These are phyloP conservation scores for Calameuta idolon DNA, from an alignment of 2,888 invertebrate species.

Conservation along the genomic window DNA sequence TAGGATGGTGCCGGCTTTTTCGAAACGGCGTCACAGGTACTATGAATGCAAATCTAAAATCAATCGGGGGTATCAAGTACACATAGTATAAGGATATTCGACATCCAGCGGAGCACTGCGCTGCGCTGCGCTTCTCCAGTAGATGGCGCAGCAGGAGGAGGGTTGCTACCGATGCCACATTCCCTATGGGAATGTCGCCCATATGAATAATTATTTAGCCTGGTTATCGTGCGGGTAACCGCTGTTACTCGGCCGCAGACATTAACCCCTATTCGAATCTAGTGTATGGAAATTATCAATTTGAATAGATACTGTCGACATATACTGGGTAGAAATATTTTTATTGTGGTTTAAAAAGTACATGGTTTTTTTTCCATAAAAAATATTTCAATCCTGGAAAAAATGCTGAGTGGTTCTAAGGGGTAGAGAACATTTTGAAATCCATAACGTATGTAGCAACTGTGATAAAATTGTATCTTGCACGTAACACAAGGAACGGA, in stretches of 20 bases:
- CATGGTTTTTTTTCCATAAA: too few species aligned
- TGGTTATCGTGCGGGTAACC: slow-evolving; percentile 24
- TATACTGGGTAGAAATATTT: not conserved
- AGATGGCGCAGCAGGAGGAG: not conserved
- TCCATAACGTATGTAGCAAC: too few species aligned
- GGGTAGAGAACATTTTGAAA: too few species aligned
- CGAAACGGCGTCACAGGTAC: not conserved
- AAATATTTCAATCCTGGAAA: too few species aligned
- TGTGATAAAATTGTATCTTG: too few species aligned
- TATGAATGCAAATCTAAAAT: slow-evolving; percentile 31
- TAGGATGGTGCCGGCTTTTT: not conserved
- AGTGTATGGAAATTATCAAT: not conserved
- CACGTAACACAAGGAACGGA: too few species aligned
- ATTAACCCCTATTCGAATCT: slow-evolving; percentile 14
- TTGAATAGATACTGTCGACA: not conserved
- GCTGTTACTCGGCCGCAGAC: slow-evolving; percentile 20
- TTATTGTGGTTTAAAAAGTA: too few species aligned
- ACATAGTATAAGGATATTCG: not conserved
- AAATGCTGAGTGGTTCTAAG: too few species aligned
- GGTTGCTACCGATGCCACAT: slow-evolving; percentile 26
- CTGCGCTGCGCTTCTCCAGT: not conserved
- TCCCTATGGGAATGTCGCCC: slow-evolving; percentile 32
- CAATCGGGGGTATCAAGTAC: slow-evolving; percentile 46
- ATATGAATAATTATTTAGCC: slow-evolving; percentile 44
- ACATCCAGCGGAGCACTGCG: not conserved